A percentile compares a stretch with the other conserved stretches of the same genome.
phyloP scores from a whole-genome alignment of 2,888 invertebrate species.

The Amphipyra berbera region DNA sequence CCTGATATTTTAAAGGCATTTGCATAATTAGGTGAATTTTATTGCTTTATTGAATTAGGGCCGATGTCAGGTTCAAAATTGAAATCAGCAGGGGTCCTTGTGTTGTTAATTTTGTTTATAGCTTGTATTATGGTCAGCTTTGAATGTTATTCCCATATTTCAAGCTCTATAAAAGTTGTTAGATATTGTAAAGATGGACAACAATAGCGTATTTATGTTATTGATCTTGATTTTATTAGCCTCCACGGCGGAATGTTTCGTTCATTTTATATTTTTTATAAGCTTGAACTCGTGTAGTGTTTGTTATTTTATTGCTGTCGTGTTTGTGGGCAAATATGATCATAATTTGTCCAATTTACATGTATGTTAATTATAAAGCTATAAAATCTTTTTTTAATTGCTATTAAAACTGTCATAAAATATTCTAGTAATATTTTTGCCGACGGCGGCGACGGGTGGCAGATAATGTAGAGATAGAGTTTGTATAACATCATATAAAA shows the following conservation, averaged over 20 bases:
- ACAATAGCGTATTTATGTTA: conserved; percentile 86
- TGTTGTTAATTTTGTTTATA: conserved; percentile 90
- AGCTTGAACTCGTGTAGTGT: conserved; percentile 45
- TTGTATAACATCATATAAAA: background rate
- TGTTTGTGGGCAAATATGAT: conserved; percentile 49
- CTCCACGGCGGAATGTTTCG: conserved; percentile 62
- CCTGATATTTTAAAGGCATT: conserved; percentile 86
- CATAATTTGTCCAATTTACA: conserved; percentile 57
- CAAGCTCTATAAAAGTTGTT: conserved; percentile 85
- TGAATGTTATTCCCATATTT: conserved; percentile 86
- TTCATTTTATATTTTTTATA: conserved; percentile 62
- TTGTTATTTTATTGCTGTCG: conserved; percentile 58
- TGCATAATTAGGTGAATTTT: conserved; percentile 90
- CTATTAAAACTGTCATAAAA: conserved; percentile 44
- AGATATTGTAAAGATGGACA: conserved; percentile 79
- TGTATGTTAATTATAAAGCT: conserved; percentile 61
- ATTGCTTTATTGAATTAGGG: conserved; percentile 90
- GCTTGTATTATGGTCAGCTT: conserved; percentile 87
- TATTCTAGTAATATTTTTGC: conserved; percentile 37
- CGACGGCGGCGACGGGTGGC: conserved; percentile 45
- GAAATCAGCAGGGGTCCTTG: conserved; percentile 87
- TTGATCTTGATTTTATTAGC: conserved; percentile 84
- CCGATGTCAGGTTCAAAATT: conserved; percentile 89
- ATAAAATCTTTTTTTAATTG: conserved; percentile 56
- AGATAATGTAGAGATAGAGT: conserved; percentile 1